These are phyloP conservation scores for Phalloptychus januarius DNA, from an alignment of 2,797 vertebrate genomes.

Conservation along the genomic window DNA sequence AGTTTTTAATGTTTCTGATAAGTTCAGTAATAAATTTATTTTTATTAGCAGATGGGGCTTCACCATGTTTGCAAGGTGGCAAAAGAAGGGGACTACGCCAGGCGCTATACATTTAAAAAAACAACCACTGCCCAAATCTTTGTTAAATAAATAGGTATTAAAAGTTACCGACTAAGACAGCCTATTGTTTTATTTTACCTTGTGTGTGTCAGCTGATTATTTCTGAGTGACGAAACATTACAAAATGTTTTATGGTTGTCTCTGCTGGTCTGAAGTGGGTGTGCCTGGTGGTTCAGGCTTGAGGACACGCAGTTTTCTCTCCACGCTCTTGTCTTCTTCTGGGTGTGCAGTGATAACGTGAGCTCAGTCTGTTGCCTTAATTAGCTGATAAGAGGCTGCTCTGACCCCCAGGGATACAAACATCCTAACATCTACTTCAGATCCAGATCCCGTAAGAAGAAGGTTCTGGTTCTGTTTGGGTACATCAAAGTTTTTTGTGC, in stretches of 20 bases:
- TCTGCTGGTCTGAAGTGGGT: conserved; percentile 61
- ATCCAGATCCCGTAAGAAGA: conserved; percentile 18
- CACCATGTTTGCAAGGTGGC: neutral
- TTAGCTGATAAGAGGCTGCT: conserved; percentile 70
- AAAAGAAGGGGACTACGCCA: neutral
- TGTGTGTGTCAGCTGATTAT: neutral
- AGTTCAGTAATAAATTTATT: neutral
- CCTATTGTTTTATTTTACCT: neutral
- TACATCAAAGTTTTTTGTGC: conserved; percentile 7
- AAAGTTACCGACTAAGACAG: neutral
- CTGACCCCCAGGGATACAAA: conserved; percentile 46
- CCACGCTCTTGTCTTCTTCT: conserved; percentile 45
- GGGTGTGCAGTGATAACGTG: conserved; percentile 73
- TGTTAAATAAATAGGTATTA: neutral
- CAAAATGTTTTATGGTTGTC: conserved; percentile 1
- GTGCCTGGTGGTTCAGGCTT: conserved; percentile 44
- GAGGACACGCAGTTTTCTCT: conserved; percentile 45
- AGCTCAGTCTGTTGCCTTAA: conserved; percentile 38
- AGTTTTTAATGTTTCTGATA: neutral
- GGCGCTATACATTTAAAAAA: neutral
- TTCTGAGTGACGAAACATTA: neutral
- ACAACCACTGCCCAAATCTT: neutral
- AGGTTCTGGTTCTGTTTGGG: conserved; percentile 31
- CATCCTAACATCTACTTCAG: conserved; percentile 35
- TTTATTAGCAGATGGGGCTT: neutral